Evolutionary conservation across 2,888 invertebrate genomes (phyloP).

Genomic region (Magallana nippona): DNA sequence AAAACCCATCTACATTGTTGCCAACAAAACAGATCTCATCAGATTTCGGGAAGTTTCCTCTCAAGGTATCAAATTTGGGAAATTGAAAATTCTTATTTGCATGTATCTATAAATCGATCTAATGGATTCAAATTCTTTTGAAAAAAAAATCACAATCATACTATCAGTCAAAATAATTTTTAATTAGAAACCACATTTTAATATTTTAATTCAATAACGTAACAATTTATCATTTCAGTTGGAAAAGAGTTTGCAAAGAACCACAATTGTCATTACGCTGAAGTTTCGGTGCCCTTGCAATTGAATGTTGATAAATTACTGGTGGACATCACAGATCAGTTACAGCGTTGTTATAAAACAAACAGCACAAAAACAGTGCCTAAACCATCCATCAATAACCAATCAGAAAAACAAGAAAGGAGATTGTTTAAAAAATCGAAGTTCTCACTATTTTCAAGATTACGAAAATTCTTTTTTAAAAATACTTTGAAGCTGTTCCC

Average conservation of each 20-base stretch:
- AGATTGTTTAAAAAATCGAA: not conserved
- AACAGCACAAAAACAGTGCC: not conserved
- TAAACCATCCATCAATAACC: too few relatives aligned
- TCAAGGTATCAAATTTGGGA: slow-evolving; percentile 84
- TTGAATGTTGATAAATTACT: slow-evolving; percentile 6
- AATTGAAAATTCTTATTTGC: too few relatives aligned
- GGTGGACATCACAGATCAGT: not conserved
- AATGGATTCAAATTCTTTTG: too few relatives aligned
- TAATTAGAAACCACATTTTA: too few relatives aligned
- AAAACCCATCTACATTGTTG: slow-evolving; percentile 92
- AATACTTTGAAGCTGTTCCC: not conserved
- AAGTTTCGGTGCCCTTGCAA: not conserved
- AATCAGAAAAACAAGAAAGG: not conserved
- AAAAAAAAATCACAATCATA: too few relatives aligned
- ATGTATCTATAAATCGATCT: too few relatives aligned
- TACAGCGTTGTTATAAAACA: not conserved
- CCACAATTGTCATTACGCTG: not conserved
- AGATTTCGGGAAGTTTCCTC: slow-evolving; percentile 90
- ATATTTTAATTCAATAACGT: not conserved
- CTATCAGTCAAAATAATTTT: too few relatives aligned
- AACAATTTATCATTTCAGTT: not conserved
- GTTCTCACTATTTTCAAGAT: not conserved
- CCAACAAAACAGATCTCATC: slow-evolving; percentile 94
- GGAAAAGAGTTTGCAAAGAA: not conserved
- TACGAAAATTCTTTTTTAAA: not conserved